phyloP scores from a whole-genome alignment of 1,140 invertebrate species.

The Thaumatotibia leucotreta region DNA sequence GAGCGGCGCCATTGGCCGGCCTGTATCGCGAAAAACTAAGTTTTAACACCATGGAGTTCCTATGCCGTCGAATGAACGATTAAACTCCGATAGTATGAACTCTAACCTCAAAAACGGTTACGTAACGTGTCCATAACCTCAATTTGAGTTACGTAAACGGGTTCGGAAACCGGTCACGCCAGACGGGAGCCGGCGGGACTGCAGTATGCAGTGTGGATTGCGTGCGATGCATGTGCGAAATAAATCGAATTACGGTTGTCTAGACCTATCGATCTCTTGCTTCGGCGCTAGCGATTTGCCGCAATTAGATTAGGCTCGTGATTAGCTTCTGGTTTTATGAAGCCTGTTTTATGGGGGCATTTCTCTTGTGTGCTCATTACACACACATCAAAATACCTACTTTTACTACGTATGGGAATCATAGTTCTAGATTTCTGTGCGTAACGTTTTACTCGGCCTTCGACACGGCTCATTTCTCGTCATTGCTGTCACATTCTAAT shows the following conservation, averaged over 20 bases:
- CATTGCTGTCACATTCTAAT: too few species aligned
- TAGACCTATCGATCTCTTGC: background rate
- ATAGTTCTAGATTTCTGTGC: too few species aligned
- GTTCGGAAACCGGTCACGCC: constrained; percentile 6
- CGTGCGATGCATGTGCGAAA: background rate
- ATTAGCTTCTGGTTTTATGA: background rate
- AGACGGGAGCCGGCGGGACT: background rate
- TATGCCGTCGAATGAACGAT: background rate
- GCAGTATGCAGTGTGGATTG: background rate
- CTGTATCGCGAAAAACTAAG: constrained; percentile 22
- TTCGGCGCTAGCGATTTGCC: background rate
- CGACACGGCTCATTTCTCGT: too few species aligned
- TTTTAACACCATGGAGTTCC: background rate
- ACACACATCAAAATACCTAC: too few species aligned
- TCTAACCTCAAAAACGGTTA: background rate
- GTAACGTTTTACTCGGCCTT: too few species aligned
- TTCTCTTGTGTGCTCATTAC: too few species aligned
- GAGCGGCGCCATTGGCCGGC: constrained; percentile 45
- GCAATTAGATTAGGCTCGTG: background rate
- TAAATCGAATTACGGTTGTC: constrained; percentile 1
- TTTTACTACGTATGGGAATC: too few species aligned
- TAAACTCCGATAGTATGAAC: background rate
- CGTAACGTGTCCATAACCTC: constrained; percentile 18
- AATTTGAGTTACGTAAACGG: constrained; percentile 11
- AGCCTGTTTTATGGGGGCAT: too few species aligned